Evolutionary conservation across 2,888 invertebrate genomes (phyloP), one percentile per base, ranked within the genome.

Genomic region (Dione juno): DNA sequence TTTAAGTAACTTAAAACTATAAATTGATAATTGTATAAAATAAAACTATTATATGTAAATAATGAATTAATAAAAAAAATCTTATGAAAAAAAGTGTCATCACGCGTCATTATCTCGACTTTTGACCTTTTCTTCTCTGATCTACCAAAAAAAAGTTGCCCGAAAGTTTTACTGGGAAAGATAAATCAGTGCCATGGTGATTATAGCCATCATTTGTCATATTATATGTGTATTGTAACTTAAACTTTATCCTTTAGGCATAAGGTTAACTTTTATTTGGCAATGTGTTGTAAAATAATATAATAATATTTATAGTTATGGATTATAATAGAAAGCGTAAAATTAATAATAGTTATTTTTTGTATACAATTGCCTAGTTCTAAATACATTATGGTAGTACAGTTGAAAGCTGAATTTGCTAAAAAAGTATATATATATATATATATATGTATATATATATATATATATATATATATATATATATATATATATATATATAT

Each of bases 111-210:
- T 63, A 63, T 63, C n/a, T 63, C 19, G 14, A 64, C 35, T 16
- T 14, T 48, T 37, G 63, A 50, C 63, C 50, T 64, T 50, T 64
- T 37, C 19, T 64, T 16, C 16, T 16, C 21, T 28, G 43, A 45
- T 28, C 19, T 50, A 11, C 59, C 28, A 61, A 61, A 64, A 63
- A 61, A 50, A 43, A 16, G 21, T 66, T 40, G 35, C 7, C 53
- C 21, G 66, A 66, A 66, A 66, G 66, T 66, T 66, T 66, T 66
- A 66, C 66, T 19, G 43, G 43, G 66, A 66, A 66, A 54, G 16
- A 54, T 54, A 54, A 54, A 54, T 54, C 66, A 66, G 53, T 66
- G 66, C 13, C 35, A 45, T 28, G 54, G 41, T 43, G 41, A 54
- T 43, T 66, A 43, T 43, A 21, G 43, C 54, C 16, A 8, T 40